phyloP scores from a whole-genome alignment of 2,888 invertebrate species.

The Zootermopsis nevadensis region DNA sequence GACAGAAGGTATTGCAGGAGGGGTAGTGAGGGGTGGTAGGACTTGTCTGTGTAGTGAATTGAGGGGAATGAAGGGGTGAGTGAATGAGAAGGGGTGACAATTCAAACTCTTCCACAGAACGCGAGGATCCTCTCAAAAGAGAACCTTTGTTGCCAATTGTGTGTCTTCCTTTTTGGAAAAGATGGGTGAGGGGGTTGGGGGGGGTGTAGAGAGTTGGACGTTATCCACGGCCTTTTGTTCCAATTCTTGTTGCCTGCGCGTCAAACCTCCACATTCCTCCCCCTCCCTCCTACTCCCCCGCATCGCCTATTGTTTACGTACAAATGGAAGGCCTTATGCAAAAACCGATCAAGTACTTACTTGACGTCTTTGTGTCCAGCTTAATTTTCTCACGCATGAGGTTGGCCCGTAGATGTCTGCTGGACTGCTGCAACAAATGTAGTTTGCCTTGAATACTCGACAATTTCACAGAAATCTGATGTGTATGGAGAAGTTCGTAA shows the following conservation, averaged over 20 bases:
- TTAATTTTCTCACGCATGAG: not conserved
- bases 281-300: slow-evolving; percentile 24
- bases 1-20: slow-evolving; percentile 52
- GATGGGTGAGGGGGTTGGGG: slow-evolving; percentile 21
- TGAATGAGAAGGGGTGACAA: slow-evolving; percentile 49
- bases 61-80: slow-evolving; percentile 20
- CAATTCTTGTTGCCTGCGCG: slow-evolving; percentile 54
- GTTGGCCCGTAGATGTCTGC: too few species aligned
- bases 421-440: too few species aligned
- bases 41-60: slow-evolving; percentile 16
- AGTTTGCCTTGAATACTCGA: too few species aligned
- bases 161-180: slow-evolving; percentile 52
- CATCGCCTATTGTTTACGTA: slow-evolving; percentile 52
- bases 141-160: slow-evolving; percentile 54
- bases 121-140: slow-evolving; percentile 49
- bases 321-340: slow-evolving; percentile 49
- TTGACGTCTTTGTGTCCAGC: slow-evolving; percentile 11
- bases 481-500: too few species aligned
- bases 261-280: slow-evolving; percentile 49
- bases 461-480: too few species aligned
- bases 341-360: slow-evolving; percentile 48
- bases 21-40: slow-evolving; percentile 16
- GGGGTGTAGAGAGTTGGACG: slow-evolving; percentile 49
- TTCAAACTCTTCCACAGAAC: slow-evolving; percentile 51
- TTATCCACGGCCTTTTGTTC: slow-evolving; percentile 53